A percentile compares a stretch with the other conserved stretches of the same genome.
Conservation (phyloP, 2,797 vertebrate species). For the Sebastes ruberrimus region DNA sequence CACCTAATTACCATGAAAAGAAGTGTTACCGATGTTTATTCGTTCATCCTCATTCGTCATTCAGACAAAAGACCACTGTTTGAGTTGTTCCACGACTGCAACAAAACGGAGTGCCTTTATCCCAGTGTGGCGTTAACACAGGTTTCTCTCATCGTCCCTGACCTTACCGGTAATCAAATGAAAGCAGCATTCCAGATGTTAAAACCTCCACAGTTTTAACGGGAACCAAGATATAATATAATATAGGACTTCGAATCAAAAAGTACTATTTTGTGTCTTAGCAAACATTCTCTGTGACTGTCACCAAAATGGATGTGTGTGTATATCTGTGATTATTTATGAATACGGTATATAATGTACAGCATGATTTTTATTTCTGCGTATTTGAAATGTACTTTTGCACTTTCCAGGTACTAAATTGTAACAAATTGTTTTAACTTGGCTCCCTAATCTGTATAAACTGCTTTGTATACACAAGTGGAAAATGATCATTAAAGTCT, state of each 20-base stretch:
- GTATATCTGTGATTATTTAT: constrained; percentile 94
- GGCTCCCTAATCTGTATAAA: constrained; percentile 92
- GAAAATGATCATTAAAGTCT: constrained; percentile 86
- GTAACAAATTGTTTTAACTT: constrained; percentile 89
- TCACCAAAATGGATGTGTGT: constrained; percentile 85
- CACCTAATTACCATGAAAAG: too few relatives aligned
- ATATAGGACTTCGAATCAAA: constrained; percentile 48
- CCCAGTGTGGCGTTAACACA: constrained; percentile 44
- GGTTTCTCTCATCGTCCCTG: constrained; percentile 24
- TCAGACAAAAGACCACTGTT: constrained; percentile 55
- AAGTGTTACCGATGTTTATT: not conserved
- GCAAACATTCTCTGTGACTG: constrained; percentile 73
- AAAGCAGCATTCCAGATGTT: constrained; percentile 69
- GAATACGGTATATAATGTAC: constrained; percentile 89
- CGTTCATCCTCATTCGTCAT: constrained; percentile 28
- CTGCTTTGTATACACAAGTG: constrained; percentile 90
- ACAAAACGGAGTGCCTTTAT: constrained; percentile 83
- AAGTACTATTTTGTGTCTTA: constrained; percentile 74
- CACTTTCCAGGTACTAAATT: constrained; percentile 95
- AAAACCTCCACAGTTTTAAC: constrained; percentile 35
- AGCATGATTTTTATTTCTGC: constrained; percentile 91
- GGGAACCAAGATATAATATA: constrained; percentile 41
- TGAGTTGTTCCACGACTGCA: constrained; percentile 54
- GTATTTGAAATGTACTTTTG: constrained; percentile 87
- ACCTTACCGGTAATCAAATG: constrained; percentile 12